Evolutionary conservation across 2,888 invertebrate species (phyloP), one percentile per base, ranked within the genome.

Genomic region (Drosophila nr. perissopoda): DNA sequence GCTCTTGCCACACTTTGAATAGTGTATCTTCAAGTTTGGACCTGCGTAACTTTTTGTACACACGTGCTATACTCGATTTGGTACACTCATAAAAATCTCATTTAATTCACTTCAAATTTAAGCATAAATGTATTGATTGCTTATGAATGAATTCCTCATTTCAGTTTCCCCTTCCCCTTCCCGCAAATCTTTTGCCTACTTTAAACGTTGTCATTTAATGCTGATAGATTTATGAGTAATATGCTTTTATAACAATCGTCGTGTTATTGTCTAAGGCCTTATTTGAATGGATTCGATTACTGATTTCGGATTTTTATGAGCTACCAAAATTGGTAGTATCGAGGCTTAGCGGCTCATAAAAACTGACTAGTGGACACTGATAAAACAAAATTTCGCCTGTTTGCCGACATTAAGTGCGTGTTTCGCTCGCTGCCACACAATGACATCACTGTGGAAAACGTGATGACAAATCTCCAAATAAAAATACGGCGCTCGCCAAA

Each of bases 311-410:
- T 58, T 69, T 62, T 67, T 69, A 78, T 71, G 69, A 61, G 63
- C 72, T 71, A 40, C 89, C 89, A 78, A 83, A 87, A 65, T 72
- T 73, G 87, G 87, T 56, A 68, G 82, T 64, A 27, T 10, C 78
- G 53, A 76, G 78, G 76, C 57, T 80, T 76, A 69, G 76, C 72
- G 53, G 80, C 60, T 76, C 63, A 54, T 78, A 76, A 78, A 45
- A 80, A 72, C 59, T 58, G 61, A 7, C 45, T 60, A 38, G 33
- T 27, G 56, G 54, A 63, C n/a, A 71, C 58, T 63, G 62, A 8
- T 33, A 33, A 62, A 25, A 13, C 13, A n/a, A 40, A 29, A 29
- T 31, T 25, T 34, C 18, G 48, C 10, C 25, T 11, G 7, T 40
- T 51, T n/a, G 42, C 16, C 13, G 51, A 27, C 21, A 63, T 59